Evolutionary conservation across 1,140 invertebrate species (phyloP), one percentile per base, ranked within the genome.

Genomic region (Holcopasites calliopsidis): DNA sequence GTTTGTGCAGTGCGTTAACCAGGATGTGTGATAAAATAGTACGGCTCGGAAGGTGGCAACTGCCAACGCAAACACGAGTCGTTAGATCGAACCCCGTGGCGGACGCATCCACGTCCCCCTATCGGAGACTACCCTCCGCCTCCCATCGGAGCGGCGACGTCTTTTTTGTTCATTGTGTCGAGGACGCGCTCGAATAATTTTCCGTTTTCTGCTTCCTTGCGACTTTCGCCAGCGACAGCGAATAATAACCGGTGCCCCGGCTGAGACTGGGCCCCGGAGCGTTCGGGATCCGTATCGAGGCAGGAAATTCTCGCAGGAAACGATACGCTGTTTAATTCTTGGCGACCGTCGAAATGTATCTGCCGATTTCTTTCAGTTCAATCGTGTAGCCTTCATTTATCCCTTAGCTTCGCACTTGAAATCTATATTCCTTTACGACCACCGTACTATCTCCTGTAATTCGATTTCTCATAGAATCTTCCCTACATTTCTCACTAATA

Each of bases 81-180:
- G 72, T 68, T 75, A 75, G 72, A 75, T 75, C 69, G 64, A 23
- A 75, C 40, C 61, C 64, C 52, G 62, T 75, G 70, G 70, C 70
- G 60, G 54, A 52, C 49, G 47, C 70, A 40, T 64, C 70, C n/a
- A 33, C 49, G 35, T 47, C 38, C 28, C 10, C 35, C 42, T 42
- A 54, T 60, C 33, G 50, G 21, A 47, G 35, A 52, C 47, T 57
- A 31, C 40, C 26, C 26, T 5, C 11, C n/a, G 4, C 16, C 31
- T 52, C 13, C 44, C 33, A 40, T n/a, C 58, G 35, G 38, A 21
- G 26, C 47, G n/a, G 10, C 42, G 44, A 54, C 35, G 49, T 73
- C 70, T 52, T 54, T 64, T 64, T 73, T 65, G 35, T 49, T 65
- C 60, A 64, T 73, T 73, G 70, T 58, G 62, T 49, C 64, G 38